Conservation (phyloP, 2,888 invertebrate species). For the Unio pictorum region DNA sequence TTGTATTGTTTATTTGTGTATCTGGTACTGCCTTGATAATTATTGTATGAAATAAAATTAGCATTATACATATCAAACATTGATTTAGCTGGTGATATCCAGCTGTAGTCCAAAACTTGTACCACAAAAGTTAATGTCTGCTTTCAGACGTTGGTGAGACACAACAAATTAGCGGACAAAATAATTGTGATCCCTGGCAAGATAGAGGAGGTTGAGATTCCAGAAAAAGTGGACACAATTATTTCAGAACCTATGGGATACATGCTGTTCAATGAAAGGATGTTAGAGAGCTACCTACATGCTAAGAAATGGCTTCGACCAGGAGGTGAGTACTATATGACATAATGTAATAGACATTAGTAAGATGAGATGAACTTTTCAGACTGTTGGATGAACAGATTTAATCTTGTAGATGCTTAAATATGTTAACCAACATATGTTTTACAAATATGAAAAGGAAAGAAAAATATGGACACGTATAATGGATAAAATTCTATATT, state of each 20-base stretch:
- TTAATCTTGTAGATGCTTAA: not conserved
- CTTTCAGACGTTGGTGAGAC: constrained; percentile 83
- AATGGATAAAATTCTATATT: too few species aligned
- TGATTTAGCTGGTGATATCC: too few species aligned
- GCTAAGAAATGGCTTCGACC: constrained; percentile 97
- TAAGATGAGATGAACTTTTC: too few species aligned
- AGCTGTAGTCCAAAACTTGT: not conserved
- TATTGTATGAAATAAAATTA: too few species aligned
- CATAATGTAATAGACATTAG: not conserved
- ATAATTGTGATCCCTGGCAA: constrained; percentile 96
- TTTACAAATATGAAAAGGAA: too few species aligned
- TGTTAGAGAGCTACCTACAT: constrained; percentile 98
- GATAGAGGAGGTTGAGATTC: constrained; percentile 97
- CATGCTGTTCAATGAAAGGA: constrained; percentile 98
- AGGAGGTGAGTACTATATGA: constrained; percentile 71
- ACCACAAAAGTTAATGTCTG: not conserved
- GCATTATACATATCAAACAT: too few species aligned
- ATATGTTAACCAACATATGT: too few species aligned
- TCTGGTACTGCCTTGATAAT: too few species aligned
- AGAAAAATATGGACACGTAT: too few species aligned
- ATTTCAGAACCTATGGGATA: constrained; percentile 99
- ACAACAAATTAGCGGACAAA: constrained; percentile 89
- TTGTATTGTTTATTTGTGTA: too few species aligned
- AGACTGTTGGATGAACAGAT: not conserved
- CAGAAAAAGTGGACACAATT: constrained; percentile 96